Evolutionary conservation across 2,888 invertebrate genomes (phyloP).

Genomic region (Ochropleura leucogaster): DNA sequence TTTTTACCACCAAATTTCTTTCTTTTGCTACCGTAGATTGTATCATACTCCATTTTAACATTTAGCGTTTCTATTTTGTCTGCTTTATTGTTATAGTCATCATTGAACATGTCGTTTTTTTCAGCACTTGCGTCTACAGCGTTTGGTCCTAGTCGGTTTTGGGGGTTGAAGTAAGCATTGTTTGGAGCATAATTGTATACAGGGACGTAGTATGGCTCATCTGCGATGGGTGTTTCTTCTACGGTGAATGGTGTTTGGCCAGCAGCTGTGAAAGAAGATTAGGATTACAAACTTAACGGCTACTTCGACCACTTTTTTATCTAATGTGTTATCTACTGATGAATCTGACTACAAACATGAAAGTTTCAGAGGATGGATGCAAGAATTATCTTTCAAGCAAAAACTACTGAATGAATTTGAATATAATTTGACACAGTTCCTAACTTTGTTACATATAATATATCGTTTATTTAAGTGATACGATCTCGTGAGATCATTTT

Average conservation of each 20-base stretch:
- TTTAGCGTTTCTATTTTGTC: background rate
- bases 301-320: background rate
- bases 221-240: conserved; percentile 21
- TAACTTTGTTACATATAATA: too few species aligned
- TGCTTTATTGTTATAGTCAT: background rate
- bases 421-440: too few species aligned
- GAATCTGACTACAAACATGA: background rate
- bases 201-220: conserved; percentile 73
- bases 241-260: conserved; percentile 48
- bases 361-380: background rate
- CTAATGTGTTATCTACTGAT: background rate
- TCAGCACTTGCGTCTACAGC: conserved; percentile 32
- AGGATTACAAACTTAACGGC: background rate
- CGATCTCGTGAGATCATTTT: background rate
- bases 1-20: conserved; percentile 32
- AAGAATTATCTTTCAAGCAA: too few species aligned
- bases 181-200: conserved; percentile 72
- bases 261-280: conserved; percentile 58
- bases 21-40: conserved; percentile 13
- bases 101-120: background rate
- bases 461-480: background rate
- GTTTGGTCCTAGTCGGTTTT: conserved; percentile 75
- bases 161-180: conserved; percentile 76
- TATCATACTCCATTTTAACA: conserved; percentile 23
- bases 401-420: too few species aligned